Percentiles rank a stretch among this genome's conserved stretches.
Conservation (phyloP, 2,888 invertebrate species). For the Drosophila rubida region DNA sequence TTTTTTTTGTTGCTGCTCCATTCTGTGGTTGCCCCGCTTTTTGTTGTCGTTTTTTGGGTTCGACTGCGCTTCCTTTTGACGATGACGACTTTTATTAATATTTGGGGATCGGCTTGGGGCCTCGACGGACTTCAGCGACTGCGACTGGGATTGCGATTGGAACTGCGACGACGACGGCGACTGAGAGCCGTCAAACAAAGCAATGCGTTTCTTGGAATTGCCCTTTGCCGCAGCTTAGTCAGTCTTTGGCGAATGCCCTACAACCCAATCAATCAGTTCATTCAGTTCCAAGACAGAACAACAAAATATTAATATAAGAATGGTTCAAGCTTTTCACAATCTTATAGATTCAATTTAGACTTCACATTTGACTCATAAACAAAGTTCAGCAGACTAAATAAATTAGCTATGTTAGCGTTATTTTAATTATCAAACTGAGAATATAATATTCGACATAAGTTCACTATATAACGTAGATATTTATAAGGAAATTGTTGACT, state of each 20-base stretch:
- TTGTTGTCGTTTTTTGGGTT: conserved; percentile 51
- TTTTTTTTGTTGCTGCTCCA: conserved; percentile 39
- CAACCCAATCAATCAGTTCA: conserved; percentile 2
- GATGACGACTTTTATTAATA: conserved; percentile 79
- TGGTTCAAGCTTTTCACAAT: no score
- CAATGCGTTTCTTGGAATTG: conserved; percentile 73
- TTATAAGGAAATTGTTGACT: background rate
- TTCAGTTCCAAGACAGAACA: background rate
- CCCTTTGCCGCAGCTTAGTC: conserved; percentile 55
- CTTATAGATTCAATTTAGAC: no score
- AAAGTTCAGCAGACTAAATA: no score
- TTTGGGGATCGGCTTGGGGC: conserved; percentile 69
- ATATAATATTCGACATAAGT: no score
- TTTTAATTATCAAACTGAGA: background rate
- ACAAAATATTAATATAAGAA: no score
- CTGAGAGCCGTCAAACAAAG: conserved; percentile 56
- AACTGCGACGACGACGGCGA: background rate
- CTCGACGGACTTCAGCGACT: background rate
- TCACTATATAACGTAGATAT: background rate
- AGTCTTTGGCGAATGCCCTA: conserved; percentile 39
- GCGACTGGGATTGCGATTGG: background rate
- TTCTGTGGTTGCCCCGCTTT: conserved; percentile 14
- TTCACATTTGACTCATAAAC: no score
- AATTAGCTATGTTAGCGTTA: no score
- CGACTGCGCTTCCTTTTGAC: conserved; percentile 75